phyloP scores from a whole-genome alignment of 2,113 vertebrate species.

The Dicerorhinus sumatrensis region DNA sequence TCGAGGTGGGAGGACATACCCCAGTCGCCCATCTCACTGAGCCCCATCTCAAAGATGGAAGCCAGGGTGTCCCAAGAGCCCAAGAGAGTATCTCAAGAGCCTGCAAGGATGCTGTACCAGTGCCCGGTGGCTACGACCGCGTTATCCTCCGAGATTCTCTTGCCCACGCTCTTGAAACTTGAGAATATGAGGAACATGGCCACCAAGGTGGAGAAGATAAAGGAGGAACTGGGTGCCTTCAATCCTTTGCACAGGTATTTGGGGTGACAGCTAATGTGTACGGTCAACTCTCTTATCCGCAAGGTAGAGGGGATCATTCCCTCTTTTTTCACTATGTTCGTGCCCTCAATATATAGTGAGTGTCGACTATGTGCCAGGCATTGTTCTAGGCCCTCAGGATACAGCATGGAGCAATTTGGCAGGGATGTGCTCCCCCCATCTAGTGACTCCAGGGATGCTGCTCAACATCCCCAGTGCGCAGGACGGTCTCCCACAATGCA shows the following conservation, averaged over 20 bases:
- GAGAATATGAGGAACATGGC: accelerated
- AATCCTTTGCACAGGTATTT: conserved; percentile 38
- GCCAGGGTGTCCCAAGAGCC: neutral
- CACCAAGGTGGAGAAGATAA: too few species aligned
- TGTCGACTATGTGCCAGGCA: neutral
- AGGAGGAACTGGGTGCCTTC: accelerated
- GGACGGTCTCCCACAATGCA: neutral
- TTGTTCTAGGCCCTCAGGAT: neutral
- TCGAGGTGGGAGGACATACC: neutral
- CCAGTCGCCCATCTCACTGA: accelerated
- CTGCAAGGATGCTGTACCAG: accelerated
- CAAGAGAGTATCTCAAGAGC: neutral
- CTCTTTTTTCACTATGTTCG: neutral
- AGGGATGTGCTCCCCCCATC: neutral
- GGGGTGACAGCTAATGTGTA: neutral
- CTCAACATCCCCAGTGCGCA: neutral
- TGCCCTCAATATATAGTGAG: neutral
- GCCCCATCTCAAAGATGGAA: neutral
- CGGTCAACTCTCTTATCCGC: neutral
- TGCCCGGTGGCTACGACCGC: neutral
- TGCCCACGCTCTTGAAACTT: neutral
- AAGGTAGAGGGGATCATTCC: neutral
- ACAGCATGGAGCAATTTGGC: neutral
- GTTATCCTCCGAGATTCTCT: neutral
- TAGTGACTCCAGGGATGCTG: neutral